phyloP scores from a whole-genome alignment of 64 coral and sea anemone species.

The Catalaphyllia jardinei region DNA sequence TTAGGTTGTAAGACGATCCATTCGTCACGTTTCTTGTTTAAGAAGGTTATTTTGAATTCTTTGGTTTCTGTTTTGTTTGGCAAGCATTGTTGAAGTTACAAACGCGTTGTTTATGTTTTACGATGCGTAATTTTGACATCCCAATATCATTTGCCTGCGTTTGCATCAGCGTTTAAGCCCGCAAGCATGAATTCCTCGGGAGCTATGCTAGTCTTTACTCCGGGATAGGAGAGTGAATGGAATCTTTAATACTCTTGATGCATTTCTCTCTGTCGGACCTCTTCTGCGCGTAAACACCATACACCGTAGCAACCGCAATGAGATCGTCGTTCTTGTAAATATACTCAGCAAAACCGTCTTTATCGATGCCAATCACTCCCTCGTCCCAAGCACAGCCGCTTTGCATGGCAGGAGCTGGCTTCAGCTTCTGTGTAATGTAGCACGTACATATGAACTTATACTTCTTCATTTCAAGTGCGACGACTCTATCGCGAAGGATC shows the following conservation, averaged over 20 bases:
- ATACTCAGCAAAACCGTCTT: conserved; percentile 82
- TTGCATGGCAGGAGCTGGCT: conserved; percentile 54
- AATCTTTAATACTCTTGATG: conserved; percentile 8
- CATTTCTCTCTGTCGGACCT: not conserved
- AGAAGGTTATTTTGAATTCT: no score
- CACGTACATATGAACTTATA: conserved; percentile 81
- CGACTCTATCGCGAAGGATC: conserved; percentile 54
- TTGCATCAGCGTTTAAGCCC: not conserved
- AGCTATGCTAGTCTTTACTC: not conserved
- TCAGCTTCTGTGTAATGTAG: conserved; percentile 49
- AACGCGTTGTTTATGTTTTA: no score
- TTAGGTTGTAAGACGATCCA: no score
- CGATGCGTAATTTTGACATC: no score
- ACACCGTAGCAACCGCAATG: conserved; percentile 74
- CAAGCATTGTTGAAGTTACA: no score
- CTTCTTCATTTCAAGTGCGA: conserved; percentile 39
- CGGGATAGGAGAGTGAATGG: conserved; percentile 43
- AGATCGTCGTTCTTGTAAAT: conserved; percentile 78
- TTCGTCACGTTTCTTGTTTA: no score
- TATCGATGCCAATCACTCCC: conserved; percentile 21
- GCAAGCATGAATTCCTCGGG: not conserved
- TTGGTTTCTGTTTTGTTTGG: no score
- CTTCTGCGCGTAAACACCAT: conserved; percentile 52
- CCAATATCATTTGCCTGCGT: not conserved
- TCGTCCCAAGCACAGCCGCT: conserved; percentile 91